A percentile compares a stretch with the other conserved stretches of the same genome.
Conservation (phyloP, 2,888 invertebrate genomes). For the Lobophora halterata region DNA sequence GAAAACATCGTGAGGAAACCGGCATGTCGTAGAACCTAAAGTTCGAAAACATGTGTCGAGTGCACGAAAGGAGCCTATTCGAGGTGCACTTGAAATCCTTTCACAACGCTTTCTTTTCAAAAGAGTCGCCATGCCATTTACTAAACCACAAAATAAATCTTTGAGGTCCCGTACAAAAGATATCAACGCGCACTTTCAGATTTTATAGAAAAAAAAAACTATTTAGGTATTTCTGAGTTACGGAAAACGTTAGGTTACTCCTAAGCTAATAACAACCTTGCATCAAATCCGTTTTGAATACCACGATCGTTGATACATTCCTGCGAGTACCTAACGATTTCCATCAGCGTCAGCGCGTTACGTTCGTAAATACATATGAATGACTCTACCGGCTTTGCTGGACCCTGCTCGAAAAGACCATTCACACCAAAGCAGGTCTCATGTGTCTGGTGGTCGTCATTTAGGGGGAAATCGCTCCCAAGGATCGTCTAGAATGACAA, state of each 20-base stretch:
- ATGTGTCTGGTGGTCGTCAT: constrained; percentile 3
- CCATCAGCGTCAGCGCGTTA: constrained; percentile 9
- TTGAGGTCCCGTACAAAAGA: constrained; percentile 2
- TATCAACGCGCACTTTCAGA: background rate
- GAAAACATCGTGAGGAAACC: too few species aligned
- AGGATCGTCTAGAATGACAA: constrained; percentile 63
- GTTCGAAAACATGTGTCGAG: too few species aligned
- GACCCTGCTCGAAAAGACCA: constrained; percentile 4
- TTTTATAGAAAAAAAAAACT: constrained; percentile 4
- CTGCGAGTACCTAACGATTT: constrained; percentile 11
- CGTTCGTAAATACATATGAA: constrained; percentile 14
- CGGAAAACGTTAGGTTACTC: too few species aligned
- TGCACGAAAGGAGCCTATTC: too few species aligned
- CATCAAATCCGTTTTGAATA: constrained; percentile 10
- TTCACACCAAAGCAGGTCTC: constrained; percentile 2
- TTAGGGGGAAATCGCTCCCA: constrained; percentile 49
- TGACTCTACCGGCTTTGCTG: constrained; percentile 2
- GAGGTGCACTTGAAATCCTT: too few species aligned
- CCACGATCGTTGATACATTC: constrained; percentile 4
- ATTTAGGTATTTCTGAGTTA: too few species aligned
- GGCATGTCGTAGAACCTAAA: too few species aligned
- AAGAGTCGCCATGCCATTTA: too few species aligned
- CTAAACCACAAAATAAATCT: too few species aligned
- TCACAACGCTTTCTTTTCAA: too few species aligned
- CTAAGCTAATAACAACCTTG: constrained; percentile 19